Base-by-base conservation (phyloP, 2,888 invertebrate species). In the Rhaphigaster nebulosa region DNA sequence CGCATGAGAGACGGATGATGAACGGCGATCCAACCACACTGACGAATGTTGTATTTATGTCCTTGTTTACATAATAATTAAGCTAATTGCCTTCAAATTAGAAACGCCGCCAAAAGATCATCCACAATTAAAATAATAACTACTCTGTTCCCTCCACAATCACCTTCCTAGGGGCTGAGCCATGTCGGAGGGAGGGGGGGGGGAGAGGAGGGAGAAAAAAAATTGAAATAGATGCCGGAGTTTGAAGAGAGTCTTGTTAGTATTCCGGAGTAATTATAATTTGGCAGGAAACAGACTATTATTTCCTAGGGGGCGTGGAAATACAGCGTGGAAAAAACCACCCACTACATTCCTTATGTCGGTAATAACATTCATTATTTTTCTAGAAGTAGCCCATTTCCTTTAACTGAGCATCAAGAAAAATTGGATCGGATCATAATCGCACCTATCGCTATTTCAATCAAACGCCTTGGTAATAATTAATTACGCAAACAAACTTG, bases 1-100 rank as follows among this genome's bases (percentile, higher is more conserved):
- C 70, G 70, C 70, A 76, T 65, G 54, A 60, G 23, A 26, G 34
- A 52, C 12, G 29, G 10, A 15, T 41, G 41, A 29, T 54, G 65
- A 8, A 34, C 52, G 34, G 29, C 15, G 29, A 41, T n/a, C 70
- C 76, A 80, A 76, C 34, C n/a, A n/a, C 50, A 26, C n/a, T 45
- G 38, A 65, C 65, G 89, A 76, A 76, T 76, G 89, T 29, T 89
- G 50, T 89, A 29, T 89, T 89, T 89, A 89, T 50, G 6, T 20
- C 60, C 76, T 90, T 90, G 90, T 90, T 90, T 90, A 90, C 90
- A 90, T 90, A 90, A 88, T 90, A 65, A 90, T 90, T 87, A 87
- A 90, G 38, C 60, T 87, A 90, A 90, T 70, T 45, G 65, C 56
- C 70, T 76, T 89, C n/a, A 76, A 76, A 89, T 89, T 54, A 80